Evolutionary conservation across 2,888 invertebrate genomes (phyloP).

Genomic region (Entomobrya multifasciata): DNA sequence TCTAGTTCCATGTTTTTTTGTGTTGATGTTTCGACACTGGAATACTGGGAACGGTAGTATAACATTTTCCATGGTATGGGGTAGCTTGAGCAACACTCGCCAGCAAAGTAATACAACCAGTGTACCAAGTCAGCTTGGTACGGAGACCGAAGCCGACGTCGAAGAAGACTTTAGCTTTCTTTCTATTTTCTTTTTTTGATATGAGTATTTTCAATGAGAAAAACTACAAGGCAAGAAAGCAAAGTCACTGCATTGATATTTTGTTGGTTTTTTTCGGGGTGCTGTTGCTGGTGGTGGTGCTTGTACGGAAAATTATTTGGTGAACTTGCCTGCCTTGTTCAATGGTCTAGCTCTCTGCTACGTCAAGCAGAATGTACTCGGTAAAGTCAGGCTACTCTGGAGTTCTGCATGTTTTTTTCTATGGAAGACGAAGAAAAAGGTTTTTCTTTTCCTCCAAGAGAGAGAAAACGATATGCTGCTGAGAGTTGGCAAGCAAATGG

Average conservation of each 20-base stretch:
- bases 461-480: constrained; percentile 56
- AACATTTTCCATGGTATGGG: constrained; percentile 46
- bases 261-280: neutral
- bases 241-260: constrained; percentile 2
- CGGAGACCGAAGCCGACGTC: constrained; percentile 10
- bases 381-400: constrained; percentile 47
- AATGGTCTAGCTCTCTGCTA: constrained; percentile 13
- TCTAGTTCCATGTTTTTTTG: neutral
- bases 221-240: too few species aligned
- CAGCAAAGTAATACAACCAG: neutral
- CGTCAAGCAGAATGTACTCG: neutral
- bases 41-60: neutral
- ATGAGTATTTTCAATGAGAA: neutral
- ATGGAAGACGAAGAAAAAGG: neutral
- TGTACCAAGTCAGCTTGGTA: neutral
- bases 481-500: constrained; percentile 60
- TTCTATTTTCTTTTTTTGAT: neutral
- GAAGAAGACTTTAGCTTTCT: constrained; percentile 13
- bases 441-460: constrained; percentile 1
- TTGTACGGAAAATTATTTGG: constrained; percentile 7
- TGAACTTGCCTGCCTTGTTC: constrained; percentile 35
- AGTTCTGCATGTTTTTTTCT: neutral
- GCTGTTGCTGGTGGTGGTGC: neutral
- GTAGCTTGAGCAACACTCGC: constrained; percentile 40
- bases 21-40: constrained; percentile 22